A percentile compares a stretch with the other conserved stretches of the same genome.
Conservation (phyloP, 2,888 invertebrate species). For the Tetramorium bicarinatum region DNA sequence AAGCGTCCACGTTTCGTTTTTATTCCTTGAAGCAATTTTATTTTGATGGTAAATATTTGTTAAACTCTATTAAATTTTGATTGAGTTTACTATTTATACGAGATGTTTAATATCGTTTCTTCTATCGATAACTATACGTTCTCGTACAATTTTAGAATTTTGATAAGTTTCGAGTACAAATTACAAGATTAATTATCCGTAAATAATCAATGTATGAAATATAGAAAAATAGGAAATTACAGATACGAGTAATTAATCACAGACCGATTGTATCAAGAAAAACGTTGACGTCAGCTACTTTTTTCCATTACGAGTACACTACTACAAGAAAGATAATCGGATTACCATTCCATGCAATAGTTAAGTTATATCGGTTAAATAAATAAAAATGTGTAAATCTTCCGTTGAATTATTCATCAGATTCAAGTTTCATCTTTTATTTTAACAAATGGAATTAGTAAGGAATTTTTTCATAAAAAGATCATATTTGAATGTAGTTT, state of each 20-base stretch:
- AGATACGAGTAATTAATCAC: neutral
- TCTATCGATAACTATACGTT: neutral
- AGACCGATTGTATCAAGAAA: neutral
- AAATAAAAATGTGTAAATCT: neutral
- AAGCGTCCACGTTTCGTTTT: neutral
- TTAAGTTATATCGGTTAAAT: conserved; percentile 5
- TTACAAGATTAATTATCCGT: neutral
- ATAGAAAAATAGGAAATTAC: neutral
- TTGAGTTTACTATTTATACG: neutral
- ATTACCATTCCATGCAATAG: neutral
- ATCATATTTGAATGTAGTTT: neutral
- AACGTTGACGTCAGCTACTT: neutral
- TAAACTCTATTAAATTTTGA: neutral
- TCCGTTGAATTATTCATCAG: neutral
- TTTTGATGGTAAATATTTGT: neutral
- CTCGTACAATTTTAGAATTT: neutral
- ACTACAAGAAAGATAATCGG: neutral
- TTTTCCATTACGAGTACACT: neutral
- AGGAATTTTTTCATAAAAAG: conserved; percentile 1
- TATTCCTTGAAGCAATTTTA: conserved; percentile 1
- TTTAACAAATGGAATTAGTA: neutral
- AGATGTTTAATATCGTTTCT: neutral
- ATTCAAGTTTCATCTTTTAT: conserved; percentile 16
- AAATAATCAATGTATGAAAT: neutral
- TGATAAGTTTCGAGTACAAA: neutral